Base-by-base conservation (phyloP, 2,113 vertebrate species). In the Ceyx melanurus region DNA sequence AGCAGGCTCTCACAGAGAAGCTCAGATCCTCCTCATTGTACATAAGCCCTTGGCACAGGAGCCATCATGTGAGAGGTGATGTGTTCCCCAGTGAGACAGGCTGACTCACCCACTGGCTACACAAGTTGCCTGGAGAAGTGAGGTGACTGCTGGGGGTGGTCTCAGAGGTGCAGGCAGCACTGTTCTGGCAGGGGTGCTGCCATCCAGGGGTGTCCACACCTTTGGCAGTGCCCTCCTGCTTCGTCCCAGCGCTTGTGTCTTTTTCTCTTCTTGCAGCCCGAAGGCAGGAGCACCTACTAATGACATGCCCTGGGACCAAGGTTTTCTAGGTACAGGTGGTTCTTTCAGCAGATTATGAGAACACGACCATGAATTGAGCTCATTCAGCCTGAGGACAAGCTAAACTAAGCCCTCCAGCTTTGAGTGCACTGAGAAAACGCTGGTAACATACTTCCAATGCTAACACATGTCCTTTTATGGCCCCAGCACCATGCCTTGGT, bases 151-250 rank as follows among this genome's bases (percentile, higher is more conserved):
- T 26, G 11, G 7, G 46, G 48, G 48, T 10, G 10, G 13, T 33
- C 5, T 9, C 56, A 79, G 61, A 45, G 8, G 18, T 53, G 31
- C 10, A 23, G 58, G 31, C 35, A 40, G 66, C 0, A 0, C 35
- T 31, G 35, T 37, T 46, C 22, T 68, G 33, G 10, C 13, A 42
- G 17, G 15, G 19, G 9, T 46, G 28, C 17, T 75, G 19, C 31
- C 48, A 9, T 18, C 25, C 25, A 5, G 9, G 53, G 37, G 8
- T 42, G 43, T 8, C 45, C 33, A 60, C 16, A 50, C 26, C 33
- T 54, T 42, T 0, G 0, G 14, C 11, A 50, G 15, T 28, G n/a
- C 48, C 20, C 50, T 56, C 15, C 19, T 6, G 22, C 3, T 2
- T 5, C 25, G 18, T 5, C 22, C 8, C 3, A 0, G 13, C 26